Conservation (phyloP, 2,113 vertebrate genomes). For the Ictidomys tridecemlineatus region DNA sequence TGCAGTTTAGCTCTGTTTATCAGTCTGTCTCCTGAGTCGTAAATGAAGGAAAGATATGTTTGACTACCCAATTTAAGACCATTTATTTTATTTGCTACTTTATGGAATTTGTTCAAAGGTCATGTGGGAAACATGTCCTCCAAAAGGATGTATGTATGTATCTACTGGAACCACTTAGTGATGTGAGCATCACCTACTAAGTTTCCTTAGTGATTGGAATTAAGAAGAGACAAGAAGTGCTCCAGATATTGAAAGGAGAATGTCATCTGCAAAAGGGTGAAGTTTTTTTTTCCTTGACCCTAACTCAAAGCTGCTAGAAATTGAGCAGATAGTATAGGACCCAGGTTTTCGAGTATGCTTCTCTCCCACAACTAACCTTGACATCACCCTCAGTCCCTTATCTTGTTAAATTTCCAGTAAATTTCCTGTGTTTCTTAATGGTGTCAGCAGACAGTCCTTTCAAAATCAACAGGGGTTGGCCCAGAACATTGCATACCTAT, state of each 20-base stretch:
- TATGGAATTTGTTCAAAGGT: conserved; percentile 59
- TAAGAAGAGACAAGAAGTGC: not conserved
- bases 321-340: not conserved
- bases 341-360: not conserved
- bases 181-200: not conserved
- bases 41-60: conserved; percentile 47
- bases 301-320: not conserved
- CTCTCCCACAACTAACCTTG: not conserved
- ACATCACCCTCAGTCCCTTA: not conserved
- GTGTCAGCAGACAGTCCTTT: not conserved
- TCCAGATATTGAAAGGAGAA: not conserved
- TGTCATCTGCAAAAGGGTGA: not conserved
- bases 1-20: conserved; percentile 55
- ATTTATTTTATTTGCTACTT: conserved; percentile 50
- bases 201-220: not conserved
- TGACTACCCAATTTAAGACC: conserved; percentile 6
- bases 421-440: not conserved
- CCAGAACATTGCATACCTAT: not conserved
- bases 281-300: not conserved
- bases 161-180: not conserved
- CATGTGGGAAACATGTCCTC: conserved; percentile 21
- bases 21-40: not conserved
- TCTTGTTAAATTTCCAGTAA: not conserved
- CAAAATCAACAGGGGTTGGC: not conserved
- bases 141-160: not conserved